Conservation (phyloP, 2,888 invertebrate genomes). For the Autographa gamma region DNA sequence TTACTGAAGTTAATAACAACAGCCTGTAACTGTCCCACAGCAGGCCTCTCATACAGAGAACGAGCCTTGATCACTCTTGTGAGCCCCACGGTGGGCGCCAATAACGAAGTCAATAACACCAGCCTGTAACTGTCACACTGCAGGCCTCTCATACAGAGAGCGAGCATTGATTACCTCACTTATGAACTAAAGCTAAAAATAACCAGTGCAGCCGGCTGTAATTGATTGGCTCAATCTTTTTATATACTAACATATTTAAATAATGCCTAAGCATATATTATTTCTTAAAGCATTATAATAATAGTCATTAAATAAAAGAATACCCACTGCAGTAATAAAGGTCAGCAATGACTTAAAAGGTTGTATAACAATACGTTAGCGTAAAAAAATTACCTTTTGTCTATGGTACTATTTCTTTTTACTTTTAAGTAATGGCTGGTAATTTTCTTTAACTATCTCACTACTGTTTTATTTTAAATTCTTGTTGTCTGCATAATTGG, state of each 20-base stretch:
- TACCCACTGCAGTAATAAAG: neutral
- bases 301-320: neutral
- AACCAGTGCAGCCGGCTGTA: no score
- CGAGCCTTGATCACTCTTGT: no score
- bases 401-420: slow-evolving; percentile 1
- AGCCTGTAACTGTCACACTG: no score
- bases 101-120: no score
- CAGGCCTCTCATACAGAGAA: no score
- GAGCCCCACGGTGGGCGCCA: no score
- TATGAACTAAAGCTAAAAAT: no score
- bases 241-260: neutral
- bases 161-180: no score
- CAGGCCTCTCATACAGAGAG: no score
- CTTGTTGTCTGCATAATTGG: slow-evolving; percentile 32
- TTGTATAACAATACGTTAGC: neutral
- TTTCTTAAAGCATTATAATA: neutral
- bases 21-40: no score
- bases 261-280: neutral
- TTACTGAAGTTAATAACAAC: no score
- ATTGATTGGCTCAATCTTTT: no score
- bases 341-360: neutral
- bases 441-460: neutral
- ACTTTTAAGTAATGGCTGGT: neutral
- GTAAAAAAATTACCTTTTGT: neutral
- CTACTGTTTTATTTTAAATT: slow-evolving; percentile 16